Percentiles rank a stretch among this genome's conserved stretches.
These are phyloP conservation scores for Amphilophus citrinellus DNA, from an alignment of 2,113 vertebrate genomes.

Conservation along the genomic window DNA sequence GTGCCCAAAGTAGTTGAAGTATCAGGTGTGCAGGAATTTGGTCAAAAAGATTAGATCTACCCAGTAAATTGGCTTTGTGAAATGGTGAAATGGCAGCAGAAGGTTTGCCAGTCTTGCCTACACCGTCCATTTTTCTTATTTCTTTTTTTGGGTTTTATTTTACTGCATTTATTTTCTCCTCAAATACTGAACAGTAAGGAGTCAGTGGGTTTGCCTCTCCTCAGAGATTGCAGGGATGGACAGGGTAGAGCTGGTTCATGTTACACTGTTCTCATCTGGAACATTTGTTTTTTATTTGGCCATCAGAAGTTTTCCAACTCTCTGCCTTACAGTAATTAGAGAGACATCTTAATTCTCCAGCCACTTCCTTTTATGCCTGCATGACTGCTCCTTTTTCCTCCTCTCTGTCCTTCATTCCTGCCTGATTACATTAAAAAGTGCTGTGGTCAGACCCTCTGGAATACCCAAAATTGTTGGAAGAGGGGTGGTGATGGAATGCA, in stretches of 20 bases:
- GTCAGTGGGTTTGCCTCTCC: background rate
- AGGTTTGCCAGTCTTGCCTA: background rate
- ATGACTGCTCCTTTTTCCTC: conserved; percentile 48
- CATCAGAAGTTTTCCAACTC: conserved; percentile 66
- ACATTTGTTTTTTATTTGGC: conserved; percentile 80
- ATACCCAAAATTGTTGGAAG: conserved; percentile 50
- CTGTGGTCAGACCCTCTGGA: conserved; percentile 63
- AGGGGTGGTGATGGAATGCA: conserved; percentile 49
- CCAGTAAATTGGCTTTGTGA: background rate
- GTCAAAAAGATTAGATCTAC: background rate
- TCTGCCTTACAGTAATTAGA: conserved; percentile 66
- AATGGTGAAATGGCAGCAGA: background rate
- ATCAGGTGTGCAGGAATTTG: conserved; percentile 17
- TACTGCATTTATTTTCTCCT: background rate
- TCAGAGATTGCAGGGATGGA: conserved; percentile 44
- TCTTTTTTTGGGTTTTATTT: background rate
- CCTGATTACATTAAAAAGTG: conserved; percentile 68
- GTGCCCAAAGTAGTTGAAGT: background rate
- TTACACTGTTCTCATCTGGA: conserved; percentile 64
- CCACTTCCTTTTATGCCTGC: conserved; percentile 69
- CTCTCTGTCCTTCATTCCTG: conserved; percentile 57
- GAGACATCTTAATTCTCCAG: conserved; percentile 71
- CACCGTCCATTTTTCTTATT: background rate
- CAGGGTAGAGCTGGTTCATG: conserved; percentile 38
- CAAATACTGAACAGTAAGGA: background rate